Conservation (phyloP, 2,888 invertebrate species). For the Apotomis capreana region DNA sequence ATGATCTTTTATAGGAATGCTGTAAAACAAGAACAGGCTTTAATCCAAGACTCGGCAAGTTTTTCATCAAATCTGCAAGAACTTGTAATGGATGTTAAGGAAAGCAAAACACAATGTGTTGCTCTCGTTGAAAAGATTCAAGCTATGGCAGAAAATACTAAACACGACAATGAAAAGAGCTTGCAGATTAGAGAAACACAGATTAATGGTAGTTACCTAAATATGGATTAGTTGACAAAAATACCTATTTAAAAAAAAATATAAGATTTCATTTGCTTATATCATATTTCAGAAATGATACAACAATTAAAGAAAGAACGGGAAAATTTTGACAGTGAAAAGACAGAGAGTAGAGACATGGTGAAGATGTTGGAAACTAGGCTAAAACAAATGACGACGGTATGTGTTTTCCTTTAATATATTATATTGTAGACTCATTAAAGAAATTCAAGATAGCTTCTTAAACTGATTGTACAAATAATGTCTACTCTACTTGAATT, state of each 20-base stretch:
- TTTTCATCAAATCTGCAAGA: conserved; percentile 80
- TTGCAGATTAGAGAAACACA: conserved; percentile 82
- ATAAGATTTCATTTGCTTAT: not conserved
- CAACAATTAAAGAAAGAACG: conserved; percentile 81
- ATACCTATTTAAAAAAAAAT: not conserved
- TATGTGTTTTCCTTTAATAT: conserved; percentile 50
- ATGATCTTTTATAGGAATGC: conserved; percentile 67
- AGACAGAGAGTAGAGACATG: conserved; percentile 78
- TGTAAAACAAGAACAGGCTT: conserved; percentile 77
- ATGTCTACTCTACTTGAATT: too few species aligned
- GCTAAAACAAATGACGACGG: conserved; percentile 83
- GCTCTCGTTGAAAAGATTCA: conserved; percentile 78
- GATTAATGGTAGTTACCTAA: conserved; percentile 70
- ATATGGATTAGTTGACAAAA: not conserved
- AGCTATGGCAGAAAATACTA: conserved; percentile 69
- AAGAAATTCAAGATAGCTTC: too few species aligned
- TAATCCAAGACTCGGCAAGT: conserved; percentile 77
- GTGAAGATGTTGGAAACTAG: conserved; percentile 82
- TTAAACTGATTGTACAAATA: too few species aligned
- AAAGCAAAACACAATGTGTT: conserved; percentile 73
- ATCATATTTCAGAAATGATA: conserved; percentile 76
- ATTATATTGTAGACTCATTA: too few species aligned
- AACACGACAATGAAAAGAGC: conserved; percentile 74
- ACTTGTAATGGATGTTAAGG: conserved; percentile 74
- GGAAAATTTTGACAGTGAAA: conserved; percentile 81